Evolutionary conservation across 2,113 vertebrate species (phyloP), one percentile per base, ranked within the genome.

Genomic region (Nematolebias whitei): DNA sequence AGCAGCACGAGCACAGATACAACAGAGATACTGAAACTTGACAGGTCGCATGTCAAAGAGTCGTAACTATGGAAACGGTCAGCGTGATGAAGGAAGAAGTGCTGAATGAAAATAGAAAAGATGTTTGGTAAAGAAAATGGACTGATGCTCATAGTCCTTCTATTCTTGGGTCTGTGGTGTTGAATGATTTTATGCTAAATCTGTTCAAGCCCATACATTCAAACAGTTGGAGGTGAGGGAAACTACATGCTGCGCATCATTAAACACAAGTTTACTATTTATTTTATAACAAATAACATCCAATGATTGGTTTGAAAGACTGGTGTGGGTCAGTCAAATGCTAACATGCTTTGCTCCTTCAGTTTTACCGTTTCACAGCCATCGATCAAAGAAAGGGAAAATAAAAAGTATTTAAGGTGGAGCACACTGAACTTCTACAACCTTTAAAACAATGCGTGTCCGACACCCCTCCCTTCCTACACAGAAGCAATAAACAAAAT

Each of bases 401-500:
- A 20, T 49, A 22, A 22, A 49, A 22, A 26, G 26, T 45, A 13
- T 78, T n/a, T 32, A 39, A 39, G 39, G 51, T 13, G 29, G 74
- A 43, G 65, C n/a, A 49, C 35, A 75, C 23, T 43, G 15, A 67
- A 68, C 60, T 81, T 85, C 72, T 58, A 20, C 59, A 60, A 26
- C 53, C 68, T 65, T 67, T 71, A 54, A 70, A 86, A 91, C 89
- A 93, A 92, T 88, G 62, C 47, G 48, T 50, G 18, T 43, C 59
- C 24, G 83, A 85, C 76, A 72, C 78, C 53, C 67, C 87, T 84
- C 82, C 87, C 80, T 80, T 78, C 79, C 77, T 61, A 50, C n/a
- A 20, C 41, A 80, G 35, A 50, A 60, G 61, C 59, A 82, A 70
- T 22, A 65, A n/a, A 69, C 20, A 71, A 63, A 54, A 52, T 41